Evolutionary conservation across 2,113 vertebrate genomes (phyloP), one percentile per base, ranked within the genome.

Genomic region (Alouatta palliata): DNA sequence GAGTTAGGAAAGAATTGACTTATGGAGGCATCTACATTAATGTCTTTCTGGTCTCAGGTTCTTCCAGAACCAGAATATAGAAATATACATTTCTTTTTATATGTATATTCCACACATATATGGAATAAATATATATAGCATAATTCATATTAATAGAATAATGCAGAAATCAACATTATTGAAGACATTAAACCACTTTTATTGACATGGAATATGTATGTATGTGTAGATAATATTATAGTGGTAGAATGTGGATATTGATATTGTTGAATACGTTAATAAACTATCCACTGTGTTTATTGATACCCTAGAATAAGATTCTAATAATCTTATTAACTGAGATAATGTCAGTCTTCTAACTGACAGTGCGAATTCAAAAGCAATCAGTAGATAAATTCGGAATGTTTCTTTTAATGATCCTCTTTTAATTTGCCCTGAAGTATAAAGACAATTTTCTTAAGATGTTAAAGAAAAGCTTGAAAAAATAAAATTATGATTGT

Each of bases 221-320:
- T 64, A 12, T 47, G 6, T 79, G 23, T n/a, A 56, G 43, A 45
- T 70, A 40, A 40, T 47, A 9, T 21, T 21, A 25, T 35, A 61
- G 58, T 40, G 54, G 20, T 58, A 87, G 75, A 52, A 37, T 45
- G 14, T 61, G 21, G 27, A 17, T 43, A 19, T 35, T 2, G 17
- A 52, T 37, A 79, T 81, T 21, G 61, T 9, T 77, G 64, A 73
- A 61, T 80, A 77, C 14, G 45, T 64, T 43, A 73, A 49, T 54
- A 76, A 73, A 68, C 8, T 37, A 35, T 47, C 16, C 1, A 3
- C 35, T 83, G 43, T 71, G 23, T 56, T 77, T 56, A 58, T n/a
- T 71, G 81, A 56, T 25, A 45, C 87, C 91, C 94, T 94, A 77
- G 43, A 92, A 58, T 95, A 81, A 77, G 61, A 85, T 66, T 96